phyloP scores from a whole-genome alignment of 2,113 vertebrate genomes.

The Neodon shergylaensis region DNA sequence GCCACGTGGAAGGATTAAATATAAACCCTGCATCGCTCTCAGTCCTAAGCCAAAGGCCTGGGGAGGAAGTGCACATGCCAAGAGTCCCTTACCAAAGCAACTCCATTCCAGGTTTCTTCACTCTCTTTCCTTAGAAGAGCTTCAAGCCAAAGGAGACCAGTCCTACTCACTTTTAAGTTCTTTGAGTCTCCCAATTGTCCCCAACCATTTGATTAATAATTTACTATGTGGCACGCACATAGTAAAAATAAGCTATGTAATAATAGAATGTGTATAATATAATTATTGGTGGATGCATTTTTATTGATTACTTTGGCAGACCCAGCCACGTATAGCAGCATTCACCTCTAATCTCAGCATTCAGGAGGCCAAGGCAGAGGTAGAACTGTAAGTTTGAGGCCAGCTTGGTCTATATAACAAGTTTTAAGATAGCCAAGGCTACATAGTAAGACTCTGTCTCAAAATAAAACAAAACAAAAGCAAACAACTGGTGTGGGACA shows the following conservation, averaged over 20 bases:
- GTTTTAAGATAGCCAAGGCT: neutral
- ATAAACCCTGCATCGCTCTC: slow-evolving; percentile 24
- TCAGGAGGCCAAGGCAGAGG: too few relatives aligned
- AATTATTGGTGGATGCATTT: slow-evolving; percentile 44
- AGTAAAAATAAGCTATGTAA: slow-evolving; percentile 21
- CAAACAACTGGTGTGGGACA: too few relatives aligned
- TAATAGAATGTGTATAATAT: slow-evolving; percentile 20
- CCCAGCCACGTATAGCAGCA: neutral
- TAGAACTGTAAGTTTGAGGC: neutral
- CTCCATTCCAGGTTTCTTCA: neutral
- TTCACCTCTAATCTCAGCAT: neutral
- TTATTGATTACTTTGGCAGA: slow-evolving; percentile 33
- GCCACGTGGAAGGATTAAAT: slow-evolving; percentile 62
- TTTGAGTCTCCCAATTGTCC: neutral
- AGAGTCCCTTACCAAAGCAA: neutral
- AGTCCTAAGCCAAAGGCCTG: neutral
- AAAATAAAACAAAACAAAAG: neutral
- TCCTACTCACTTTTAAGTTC: neutral
- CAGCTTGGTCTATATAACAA: neutral
- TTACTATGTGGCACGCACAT: neutral
- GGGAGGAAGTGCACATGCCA: neutral
- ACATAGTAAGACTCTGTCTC: neutral
- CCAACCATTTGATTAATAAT: neutral
- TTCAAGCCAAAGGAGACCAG: neutral
- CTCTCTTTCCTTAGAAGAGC: neutral